Conservation (phyloP, 2,888 invertebrate genomes). For the Tachina lurida region DNA sequence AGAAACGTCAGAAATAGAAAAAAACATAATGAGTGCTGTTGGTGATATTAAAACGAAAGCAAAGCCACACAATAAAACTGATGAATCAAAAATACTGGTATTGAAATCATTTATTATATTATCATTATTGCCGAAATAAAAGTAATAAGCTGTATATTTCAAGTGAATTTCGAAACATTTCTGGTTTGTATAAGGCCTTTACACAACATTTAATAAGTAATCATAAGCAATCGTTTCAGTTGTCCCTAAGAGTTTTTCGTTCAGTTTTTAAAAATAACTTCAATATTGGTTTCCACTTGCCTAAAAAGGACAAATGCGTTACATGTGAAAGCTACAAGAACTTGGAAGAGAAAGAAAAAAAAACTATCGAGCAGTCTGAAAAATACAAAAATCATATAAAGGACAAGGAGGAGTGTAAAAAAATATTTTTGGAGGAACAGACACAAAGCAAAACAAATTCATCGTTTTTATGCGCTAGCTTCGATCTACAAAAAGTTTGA, state of each 20-base stretch:
- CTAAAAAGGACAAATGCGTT: slow-evolving; percentile 38
- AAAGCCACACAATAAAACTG: too few species aligned
- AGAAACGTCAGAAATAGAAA: neutral
- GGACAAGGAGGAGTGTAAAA: slow-evolving; percentile 52
- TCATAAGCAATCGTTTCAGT: too few species aligned
- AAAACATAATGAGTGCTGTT: too few species aligned
- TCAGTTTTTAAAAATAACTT: slow-evolving; percentile 33
- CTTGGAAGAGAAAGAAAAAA: slow-evolving; percentile 29
- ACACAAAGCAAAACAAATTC: slow-evolving; percentile 40
- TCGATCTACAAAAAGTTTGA: too few species aligned
- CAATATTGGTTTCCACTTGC: slow-evolving; percentile 22
- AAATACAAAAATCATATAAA: slow-evolving; percentile 49
- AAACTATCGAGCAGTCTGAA: slow-evolving; percentile 23
- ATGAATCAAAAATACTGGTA: too few species aligned
- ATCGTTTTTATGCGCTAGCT: too few species aligned
- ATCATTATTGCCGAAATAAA: too few species aligned
- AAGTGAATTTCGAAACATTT: too few species aligned
- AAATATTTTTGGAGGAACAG: slow-evolving; percentile 53
- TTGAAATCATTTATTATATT: too few species aligned
- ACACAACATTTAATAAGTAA: slow-evolving; percentile 11
- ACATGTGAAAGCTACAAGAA: slow-evolving; percentile 39
- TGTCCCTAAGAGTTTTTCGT: slow-evolving; percentile 27
- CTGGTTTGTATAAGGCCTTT: slow-evolving; percentile 7
- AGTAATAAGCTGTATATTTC: too few species aligned
- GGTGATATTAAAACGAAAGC: too few species aligned